Evolutionary conservation across 2,888 invertebrate genomes (phyloP).

Genomic region (Lepidochrysops patricia): DNA sequence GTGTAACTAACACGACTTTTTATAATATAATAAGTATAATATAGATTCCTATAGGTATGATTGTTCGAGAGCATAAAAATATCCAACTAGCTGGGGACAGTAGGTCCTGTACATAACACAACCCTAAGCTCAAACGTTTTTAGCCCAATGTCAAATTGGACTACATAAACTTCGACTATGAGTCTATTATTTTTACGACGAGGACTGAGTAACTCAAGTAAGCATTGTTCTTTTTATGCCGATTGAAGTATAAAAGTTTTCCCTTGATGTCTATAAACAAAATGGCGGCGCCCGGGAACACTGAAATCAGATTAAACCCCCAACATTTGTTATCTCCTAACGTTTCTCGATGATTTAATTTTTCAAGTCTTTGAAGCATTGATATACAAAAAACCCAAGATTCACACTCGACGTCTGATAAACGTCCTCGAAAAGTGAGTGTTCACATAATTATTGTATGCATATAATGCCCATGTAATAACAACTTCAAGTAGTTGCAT

Average conservation of each 20-base stretch:
- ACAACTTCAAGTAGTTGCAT: no score
- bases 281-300: neutral
- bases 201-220: neutral
- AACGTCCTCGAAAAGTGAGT: no score
- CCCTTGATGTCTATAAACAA: conserved; percentile 1
- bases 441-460: no score
- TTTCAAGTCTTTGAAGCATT: neutral
- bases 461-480: no score
- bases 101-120: no score
- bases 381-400: no score
- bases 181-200: neutral
- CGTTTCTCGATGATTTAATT: conserved; percentile 3
- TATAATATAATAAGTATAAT: no score
- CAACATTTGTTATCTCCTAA: neutral
- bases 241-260: conserved; percentile 5
- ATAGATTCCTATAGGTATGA: no score
- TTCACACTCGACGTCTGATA: no score
- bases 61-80: no score
- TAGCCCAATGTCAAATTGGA: neutral
- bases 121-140: neutral
- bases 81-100: no score
- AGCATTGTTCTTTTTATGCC: neutral
- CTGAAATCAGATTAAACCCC: neutral
- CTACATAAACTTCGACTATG: neutral
- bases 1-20: no score